These are phyloP conservation scores for Heterotis niloticus DNA, from an alignment of 2,113 vertebrate species.

Conservation along the genomic window DNA sequence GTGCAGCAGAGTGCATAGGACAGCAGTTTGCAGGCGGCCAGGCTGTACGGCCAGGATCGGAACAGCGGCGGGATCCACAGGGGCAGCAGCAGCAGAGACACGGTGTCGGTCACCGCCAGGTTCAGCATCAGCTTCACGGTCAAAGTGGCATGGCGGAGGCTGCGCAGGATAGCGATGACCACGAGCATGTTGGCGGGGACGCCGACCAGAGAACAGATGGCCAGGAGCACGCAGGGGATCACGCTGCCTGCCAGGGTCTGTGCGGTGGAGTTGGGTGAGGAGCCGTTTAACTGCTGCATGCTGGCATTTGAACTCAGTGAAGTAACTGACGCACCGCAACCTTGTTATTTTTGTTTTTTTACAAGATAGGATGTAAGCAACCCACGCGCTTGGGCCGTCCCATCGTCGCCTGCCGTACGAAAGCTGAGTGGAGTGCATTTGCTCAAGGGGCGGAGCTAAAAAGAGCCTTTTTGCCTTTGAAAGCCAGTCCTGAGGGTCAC, in stretches of 20 bases:
- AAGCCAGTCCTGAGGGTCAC: not conserved
- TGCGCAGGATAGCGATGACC: constrained; percentile 51
- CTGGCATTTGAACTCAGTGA: not conserved
- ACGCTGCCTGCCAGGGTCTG: not conserved
- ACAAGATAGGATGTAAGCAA: not conserved
- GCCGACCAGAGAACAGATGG: constrained; percentile 53
- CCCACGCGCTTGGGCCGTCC: no score
- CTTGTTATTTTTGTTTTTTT: not conserved
- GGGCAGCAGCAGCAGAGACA: constrained; percentile 55
- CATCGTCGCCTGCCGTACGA: no score
- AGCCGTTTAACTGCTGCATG: constrained; percentile 12
- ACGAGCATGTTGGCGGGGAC: constrained; percentile 61
- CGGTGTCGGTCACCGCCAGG: constrained; percentile 58
- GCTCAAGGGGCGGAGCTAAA: no score
- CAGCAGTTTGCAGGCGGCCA: constrained; percentile 49
- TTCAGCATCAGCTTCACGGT: constrained; percentile 61
- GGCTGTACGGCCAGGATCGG: constrained; percentile 51
- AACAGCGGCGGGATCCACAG: constrained; percentile 59
- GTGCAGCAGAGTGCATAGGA: constrained; percentile 55
- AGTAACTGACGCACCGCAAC: not conserved
- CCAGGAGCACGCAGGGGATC: constrained; percentile 28
- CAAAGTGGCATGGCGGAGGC: constrained; percentile 48
- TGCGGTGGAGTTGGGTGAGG: not conserved
- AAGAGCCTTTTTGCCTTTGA: no score
- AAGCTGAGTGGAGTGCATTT: no score